phyloP scores from a whole-genome alignment of 2,797 vertebrate species.

The Argentina silus region DNA sequence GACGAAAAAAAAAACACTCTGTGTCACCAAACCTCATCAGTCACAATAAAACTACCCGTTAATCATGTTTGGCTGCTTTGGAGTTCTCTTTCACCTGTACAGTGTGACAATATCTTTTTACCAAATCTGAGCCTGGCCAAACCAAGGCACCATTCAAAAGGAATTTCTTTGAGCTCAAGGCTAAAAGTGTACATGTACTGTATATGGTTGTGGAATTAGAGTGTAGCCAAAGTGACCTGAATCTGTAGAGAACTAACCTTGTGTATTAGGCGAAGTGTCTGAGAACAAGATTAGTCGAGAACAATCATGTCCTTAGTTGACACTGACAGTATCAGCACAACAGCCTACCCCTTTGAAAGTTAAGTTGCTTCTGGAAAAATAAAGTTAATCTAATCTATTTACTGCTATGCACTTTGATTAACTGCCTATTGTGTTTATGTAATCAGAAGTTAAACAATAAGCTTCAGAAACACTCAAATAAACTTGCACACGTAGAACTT shows the following conservation, averaged over 20 bases:
- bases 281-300: neutral
- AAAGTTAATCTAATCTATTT: neutral
- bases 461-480: neutral
- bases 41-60: conserved; percentile 49
- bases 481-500: conserved; percentile 35
- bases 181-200: neutral
- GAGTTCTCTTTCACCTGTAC: neutral
- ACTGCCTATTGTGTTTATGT: neutral
- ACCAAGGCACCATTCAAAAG: neutral
- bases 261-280: neutral
- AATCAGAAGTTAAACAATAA: conserved; percentile 2
- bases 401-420: neutral
- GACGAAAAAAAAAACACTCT: neutral
- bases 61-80: neutral
- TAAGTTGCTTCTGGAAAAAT: too few relatives aligned
- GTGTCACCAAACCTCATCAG: neutral
- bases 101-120: too few relatives aligned
- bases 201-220: neutral
- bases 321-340: too few relatives aligned
- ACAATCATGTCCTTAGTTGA: too few relatives aligned
- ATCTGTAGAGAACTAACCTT: neutral
- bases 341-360: too few relatives aligned
- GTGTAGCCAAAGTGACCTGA: neutral
- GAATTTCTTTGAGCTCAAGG: neutral
- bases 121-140: neutral